Evolutionary conservation across 2,888 invertebrate species (phyloP), one percentile per base, ranked within the genome.

Genomic region (Macrophya alboannulata): DNA sequence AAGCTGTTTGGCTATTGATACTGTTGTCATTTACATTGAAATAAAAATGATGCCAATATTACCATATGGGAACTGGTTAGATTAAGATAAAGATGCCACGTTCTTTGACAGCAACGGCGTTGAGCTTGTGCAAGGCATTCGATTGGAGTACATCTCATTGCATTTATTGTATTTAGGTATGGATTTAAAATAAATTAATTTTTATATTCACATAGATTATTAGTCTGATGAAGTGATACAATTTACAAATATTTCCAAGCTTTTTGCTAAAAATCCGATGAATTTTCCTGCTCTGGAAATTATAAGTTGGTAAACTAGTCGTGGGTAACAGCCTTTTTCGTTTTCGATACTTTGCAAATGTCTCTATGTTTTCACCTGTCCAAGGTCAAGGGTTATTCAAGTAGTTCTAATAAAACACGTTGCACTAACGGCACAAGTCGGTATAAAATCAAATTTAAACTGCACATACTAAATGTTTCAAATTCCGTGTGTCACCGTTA

Each of bases 91-190:
- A 55, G 17, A 79, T 79, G 40, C 79, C 55, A 79, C 17, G 40
- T 31, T 31, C 17, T 79, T 40, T 40, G 25, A 62, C 40, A 55
- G 31, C 31, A 40, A 59, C 6, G 31, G 40, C 17, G 62, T 62
- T 43, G 43, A 51, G 37, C 25, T 55, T 77, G n/a, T 62, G 62
- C 43, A 1, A 40, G 62, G 43, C 4, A 21, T 77, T 48, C 59
- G n/a, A 12, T 55, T 37, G 79, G 4, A 62, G 12, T 62, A 43
- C 62, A 43, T 81, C 81, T 62, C 45, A 21, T 81, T 62, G 62
- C 62, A 68, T 83, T 68, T 68, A 65, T 83, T 68, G 83, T 83
- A 71, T 83, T 48, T 51, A 81, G 45, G n/a, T 62, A 43, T 40
- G n/a, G 31, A 68, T 48, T 83, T 31, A 68, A 15, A 83, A 68